phyloP scores from a whole-genome alignment of 2,113 vertebrate genomes.

The Nothobranchius furzeri region DNA sequence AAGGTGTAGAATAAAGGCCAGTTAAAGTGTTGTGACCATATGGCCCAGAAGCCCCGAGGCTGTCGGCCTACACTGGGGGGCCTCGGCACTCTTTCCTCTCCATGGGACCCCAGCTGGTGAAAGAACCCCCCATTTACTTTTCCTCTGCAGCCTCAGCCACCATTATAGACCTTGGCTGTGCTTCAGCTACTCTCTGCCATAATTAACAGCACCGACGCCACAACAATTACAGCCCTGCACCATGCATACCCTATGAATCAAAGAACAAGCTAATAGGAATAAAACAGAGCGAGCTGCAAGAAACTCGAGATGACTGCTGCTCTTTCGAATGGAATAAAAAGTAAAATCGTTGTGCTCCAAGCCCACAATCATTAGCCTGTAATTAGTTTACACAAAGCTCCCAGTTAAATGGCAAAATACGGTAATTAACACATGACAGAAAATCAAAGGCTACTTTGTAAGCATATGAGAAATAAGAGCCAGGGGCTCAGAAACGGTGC shows the following conservation, averaged over 20 bases:
- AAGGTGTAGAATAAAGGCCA: constrained; percentile 82
- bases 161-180: constrained; percentile 98
- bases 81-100: constrained; percentile 87
- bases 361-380: constrained; percentile 97
- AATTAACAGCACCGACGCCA: constrained; percentile 98
- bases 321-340: constrained; percentile 92
- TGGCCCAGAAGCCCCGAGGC: constrained; percentile 91
- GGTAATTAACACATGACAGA: constrained; percentile 99
- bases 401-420: constrained; percentile 96
- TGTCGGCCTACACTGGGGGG: constrained; percentile 85
- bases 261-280: constrained; percentile 93
- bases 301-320: constrained; percentile 85
- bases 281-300: constrained; percentile 86
- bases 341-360: constrained; percentile 90
- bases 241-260: constrained; percentile 91
- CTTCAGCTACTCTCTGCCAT: constrained; percentile 98
- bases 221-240: constrained; percentile 93
- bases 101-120: constrained; percentile 98
- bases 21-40: constrained; percentile 88
- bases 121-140: constrained; percentile 92
- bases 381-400: constrained; percentile 99
- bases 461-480: constrained; percentile 95
- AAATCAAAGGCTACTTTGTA: constrained; percentile 99
- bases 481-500: constrained; percentile 88
- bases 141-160: constrained; percentile 88